Conservation (phyloP, 2,797 vertebrate species). For the Nothura maculosa region DNA sequence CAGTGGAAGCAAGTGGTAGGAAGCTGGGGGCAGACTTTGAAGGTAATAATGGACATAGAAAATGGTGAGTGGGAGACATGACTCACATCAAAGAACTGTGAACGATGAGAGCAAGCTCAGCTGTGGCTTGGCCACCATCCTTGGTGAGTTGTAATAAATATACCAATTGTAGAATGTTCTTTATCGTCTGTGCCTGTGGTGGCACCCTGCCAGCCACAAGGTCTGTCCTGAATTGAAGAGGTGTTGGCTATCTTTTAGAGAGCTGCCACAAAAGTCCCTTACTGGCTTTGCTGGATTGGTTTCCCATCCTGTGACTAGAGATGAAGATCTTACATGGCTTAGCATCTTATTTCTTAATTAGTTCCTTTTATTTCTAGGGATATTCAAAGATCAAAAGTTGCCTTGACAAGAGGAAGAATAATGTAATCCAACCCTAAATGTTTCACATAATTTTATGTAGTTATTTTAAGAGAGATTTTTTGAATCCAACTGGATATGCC, state of each 20-base stretch:
- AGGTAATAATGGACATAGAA: slow-evolving; percentile 37
- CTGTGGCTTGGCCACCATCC: not conserved
- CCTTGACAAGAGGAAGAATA: slow-evolving; percentile 22
- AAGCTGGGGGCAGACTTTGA: slow-evolving; percentile 61
- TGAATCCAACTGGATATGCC: slow-evolving; percentile 10
- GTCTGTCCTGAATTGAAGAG: not conserved
- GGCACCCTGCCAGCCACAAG: not conserved
- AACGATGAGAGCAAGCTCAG: slow-evolving; percentile 15
- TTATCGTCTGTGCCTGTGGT: not conserved
- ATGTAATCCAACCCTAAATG: slow-evolving; percentile 39
- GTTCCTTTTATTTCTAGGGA: slow-evolving; percentile 37
- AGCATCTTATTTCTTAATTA: slow-evolving; percentile 17
- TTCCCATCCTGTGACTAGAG: not conserved
- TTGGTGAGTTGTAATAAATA: not conserved
- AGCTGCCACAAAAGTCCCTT: not conserved
- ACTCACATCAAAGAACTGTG: slow-evolving; percentile 19
- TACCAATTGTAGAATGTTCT: not conserved
- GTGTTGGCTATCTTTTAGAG: not conserved
- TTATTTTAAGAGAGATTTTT: slow-evolving; percentile 55
- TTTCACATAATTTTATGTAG: slow-evolving; percentile 35
- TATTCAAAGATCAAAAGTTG: slow-evolving; percentile 36
- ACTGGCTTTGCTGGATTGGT: not conserved
- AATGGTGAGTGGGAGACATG: slow-evolving; percentile 49
- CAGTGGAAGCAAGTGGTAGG: slow-evolving; percentile 37
- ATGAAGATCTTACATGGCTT: not conserved